Base-by-base conservation (phyloP, 1,140 invertebrate species). In the Heliconius melpomene region DNA sequence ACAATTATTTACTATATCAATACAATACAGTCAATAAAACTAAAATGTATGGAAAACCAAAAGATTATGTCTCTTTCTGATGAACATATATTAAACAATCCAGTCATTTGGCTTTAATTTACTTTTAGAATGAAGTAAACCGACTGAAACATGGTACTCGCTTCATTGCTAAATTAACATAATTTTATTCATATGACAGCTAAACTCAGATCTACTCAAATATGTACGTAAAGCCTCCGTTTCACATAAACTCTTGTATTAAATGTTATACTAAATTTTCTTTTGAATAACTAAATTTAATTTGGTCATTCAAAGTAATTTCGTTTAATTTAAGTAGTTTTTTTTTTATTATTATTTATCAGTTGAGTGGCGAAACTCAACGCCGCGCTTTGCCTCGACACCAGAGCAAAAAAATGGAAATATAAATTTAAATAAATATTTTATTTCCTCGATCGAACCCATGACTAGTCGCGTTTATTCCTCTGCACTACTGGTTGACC, bases 1-100 rank as follows among this genome's bases (percentile, higher is more conserved):
- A 71, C 32, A 9, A 52, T 46, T 52, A 26, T 76, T 76, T 66
- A 36, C 71, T 52, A 72, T 75, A 66, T 54, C n/a, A 57, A 57
- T 9, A 57, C n/a, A 57, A 23, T 23, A 57, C 7, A 57, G 54
- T 23, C 9, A 1, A 23, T 57, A 23, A 23, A 57, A 52, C 1
- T 20, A 20, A 52, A 46, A 46, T 46, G 40, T 46, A 46, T 6
- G 40, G 5, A 46, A 16, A 46, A 46, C 5, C 3, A 16, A 11
- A 46, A 46, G 13, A 46, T 46, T 46, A 16, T 46, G 3, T 46
- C 40, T 46, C 13, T 46, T 46, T 46, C 13, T 46, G 13, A 46
- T 16, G 40, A 46, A 46, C 5, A 46, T 46, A 46, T 46, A 46
- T 46, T 13, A 46, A 46, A 16, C 16, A 46, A 20, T 16, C 20